phyloP scores from a whole-genome alignment of 2,797 vertebrate genomes.

The Diplodus sargus region DNA sequence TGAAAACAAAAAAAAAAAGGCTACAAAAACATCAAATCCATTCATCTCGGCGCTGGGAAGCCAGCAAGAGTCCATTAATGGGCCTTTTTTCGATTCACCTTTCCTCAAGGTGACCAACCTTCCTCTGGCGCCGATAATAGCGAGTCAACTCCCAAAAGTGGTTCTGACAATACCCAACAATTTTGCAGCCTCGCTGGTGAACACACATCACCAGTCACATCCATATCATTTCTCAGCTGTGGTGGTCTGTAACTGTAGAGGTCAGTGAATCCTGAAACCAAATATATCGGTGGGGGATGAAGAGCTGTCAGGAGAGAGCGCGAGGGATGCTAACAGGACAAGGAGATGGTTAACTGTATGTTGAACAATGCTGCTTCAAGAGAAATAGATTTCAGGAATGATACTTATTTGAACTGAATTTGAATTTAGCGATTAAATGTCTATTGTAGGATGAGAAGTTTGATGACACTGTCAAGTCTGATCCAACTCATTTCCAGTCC shows the following conservation, averaged over 20 bases:
- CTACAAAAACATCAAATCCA: neutral
- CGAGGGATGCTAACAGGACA: slow-evolving; percentile 19
- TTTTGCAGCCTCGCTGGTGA: slow-evolving; percentile 53
- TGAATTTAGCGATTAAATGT: too few species aligned
- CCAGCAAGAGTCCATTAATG: neutral
- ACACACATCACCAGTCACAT: slow-evolving; percentile 58
- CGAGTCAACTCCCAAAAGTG: slow-evolving; percentile 41
- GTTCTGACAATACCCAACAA: slow-evolving; percentile 54
- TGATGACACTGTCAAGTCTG: neutral
- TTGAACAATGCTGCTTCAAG: neutral
- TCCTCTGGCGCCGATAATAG: slow-evolving; percentile 35
- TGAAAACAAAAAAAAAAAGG: slow-evolving; percentile 5
- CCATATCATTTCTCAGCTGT: slow-evolving; percentile 63
- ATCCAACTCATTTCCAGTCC: neutral
- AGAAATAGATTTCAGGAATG: neutral
- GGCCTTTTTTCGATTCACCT: slow-evolving; percentile 34
- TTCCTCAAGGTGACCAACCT: slow-evolving; percentile 60
- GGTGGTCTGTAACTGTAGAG: slow-evolving; percentile 58
- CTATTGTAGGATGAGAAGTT: neutral
- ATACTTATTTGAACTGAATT: neutral
- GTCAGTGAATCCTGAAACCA: slow-evolving; percentile 69
- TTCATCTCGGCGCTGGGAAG: neutral
- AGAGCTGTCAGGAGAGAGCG: slow-evolving; percentile 28
- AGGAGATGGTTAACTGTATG: slow-evolving; percentile 11
- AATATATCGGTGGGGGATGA: slow-evolving; percentile 51